Evolutionary conservation across 2,113 vertebrate genomes (phyloP).

Genomic region (Trematomus loennbergii): DNA sequence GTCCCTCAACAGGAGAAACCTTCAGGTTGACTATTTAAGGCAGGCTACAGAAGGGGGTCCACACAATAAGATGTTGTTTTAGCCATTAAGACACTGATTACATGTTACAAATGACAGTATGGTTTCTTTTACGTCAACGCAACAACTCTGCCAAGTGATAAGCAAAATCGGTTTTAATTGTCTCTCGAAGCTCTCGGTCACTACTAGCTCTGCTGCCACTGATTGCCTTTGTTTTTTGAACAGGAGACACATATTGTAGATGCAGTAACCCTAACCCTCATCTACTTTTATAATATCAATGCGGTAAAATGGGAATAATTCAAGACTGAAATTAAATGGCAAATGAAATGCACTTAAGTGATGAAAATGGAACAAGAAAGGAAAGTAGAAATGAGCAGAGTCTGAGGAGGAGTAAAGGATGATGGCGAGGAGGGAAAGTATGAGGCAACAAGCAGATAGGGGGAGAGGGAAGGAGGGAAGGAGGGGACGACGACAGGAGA

Average conservation of each 20-base stretch:
- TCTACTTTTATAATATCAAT: no score
- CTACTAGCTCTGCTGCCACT: no score
- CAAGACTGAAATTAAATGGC: no score
- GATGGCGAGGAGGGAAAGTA: slow-evolving; percentile 36
- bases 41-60: not conserved
- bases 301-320: no score
- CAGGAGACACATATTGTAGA: not conserved
- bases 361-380: slow-evolving; percentile 10
- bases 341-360: not conserved
- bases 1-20: slow-evolving; percentile 53
- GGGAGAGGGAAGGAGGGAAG: slow-evolving; percentile 75
- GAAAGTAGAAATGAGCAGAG: slow-evolving; percentile 22
- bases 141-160: no score
- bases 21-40: slow-evolving; percentile 50
- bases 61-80: no score
- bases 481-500: slow-evolving; percentile 59
- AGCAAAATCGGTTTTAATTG: no score
- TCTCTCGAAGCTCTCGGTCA: no score
- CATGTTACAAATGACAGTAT: not conserved
- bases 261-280: not conserved
- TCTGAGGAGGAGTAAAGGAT: slow-evolving; percentile 43
- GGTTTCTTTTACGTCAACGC: no score
- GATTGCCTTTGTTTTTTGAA: no score
- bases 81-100: no score
- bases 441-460: slow-evolving; percentile 52